Percentiles rank a stretch among this genome's conserved stretches.
Conservation (phyloP, 35 echinoderm and acorn worm genomes). For the Anneissia japonica region DNA sequence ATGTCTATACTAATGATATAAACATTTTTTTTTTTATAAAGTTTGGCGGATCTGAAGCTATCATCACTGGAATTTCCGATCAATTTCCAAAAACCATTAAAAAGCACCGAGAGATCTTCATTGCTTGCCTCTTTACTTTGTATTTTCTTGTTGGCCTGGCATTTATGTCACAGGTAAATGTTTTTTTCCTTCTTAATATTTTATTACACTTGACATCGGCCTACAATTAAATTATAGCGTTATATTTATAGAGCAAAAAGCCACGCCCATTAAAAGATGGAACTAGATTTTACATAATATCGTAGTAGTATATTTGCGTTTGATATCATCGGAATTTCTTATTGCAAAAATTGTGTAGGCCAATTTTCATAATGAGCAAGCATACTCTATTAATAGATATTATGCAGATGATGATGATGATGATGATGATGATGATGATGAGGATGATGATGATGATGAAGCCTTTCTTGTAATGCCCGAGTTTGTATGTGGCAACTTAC, state of each 20-base stretch:
- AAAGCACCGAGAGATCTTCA: constrained; percentile 76
- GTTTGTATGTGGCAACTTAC: too few species aligned
- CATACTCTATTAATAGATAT: neutral
- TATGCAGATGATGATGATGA: constrained; percentile 14
- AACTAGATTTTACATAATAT: neutral
- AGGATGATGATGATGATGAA: constrained; percentile 18
- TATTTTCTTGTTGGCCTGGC: constrained; percentile 89
- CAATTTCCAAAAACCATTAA: constrained; percentile 77
- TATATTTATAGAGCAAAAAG: neutral
- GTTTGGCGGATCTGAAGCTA: constrained; percentile 95
- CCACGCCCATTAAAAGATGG: neutral
- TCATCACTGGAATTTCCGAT: constrained; percentile 83
- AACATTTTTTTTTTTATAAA: constrained; percentile 12
- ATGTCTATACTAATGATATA: too few species aligned
- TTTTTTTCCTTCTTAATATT: neutral
- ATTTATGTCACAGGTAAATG: constrained; percentile 79
- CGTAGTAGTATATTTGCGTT: neutral
- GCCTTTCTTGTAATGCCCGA: too few species aligned
- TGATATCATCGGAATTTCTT: neutral
- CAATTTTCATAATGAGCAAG: neutral
- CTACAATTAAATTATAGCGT: neutral
- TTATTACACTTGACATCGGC: neutral
- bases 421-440: constrained; percentile 24
- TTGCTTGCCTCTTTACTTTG: constrained; percentile 63
- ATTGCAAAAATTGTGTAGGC: neutral